Conservation (phyloP, 2,797 vertebrate genomes). For the Sebastes matsubarae region DNA sequence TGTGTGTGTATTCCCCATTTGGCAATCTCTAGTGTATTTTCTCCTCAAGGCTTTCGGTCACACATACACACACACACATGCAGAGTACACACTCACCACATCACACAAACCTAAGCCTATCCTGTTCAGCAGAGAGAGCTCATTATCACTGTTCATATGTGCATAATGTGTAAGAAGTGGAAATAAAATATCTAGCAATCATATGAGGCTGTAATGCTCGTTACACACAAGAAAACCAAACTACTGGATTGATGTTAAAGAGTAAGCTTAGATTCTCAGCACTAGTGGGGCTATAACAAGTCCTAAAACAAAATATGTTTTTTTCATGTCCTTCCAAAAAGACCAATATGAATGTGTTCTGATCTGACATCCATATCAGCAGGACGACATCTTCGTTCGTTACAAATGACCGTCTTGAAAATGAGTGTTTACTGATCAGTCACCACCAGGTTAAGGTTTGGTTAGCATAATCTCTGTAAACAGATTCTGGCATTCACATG, state of each 20-base stretch:
- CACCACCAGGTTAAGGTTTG: background rate
- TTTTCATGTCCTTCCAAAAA: background rate
- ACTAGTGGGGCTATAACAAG: background rate
- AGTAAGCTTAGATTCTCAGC: background rate
- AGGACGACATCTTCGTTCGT: background rate
- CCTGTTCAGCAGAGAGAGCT: background rate
- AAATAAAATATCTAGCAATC: background rate
- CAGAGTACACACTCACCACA: background rate
- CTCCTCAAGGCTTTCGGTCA: conserved; percentile 8
- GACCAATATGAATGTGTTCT: background rate
- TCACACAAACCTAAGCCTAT: conserved; percentile 1
- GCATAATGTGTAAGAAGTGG: conserved; percentile 5
- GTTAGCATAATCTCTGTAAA: background rate
- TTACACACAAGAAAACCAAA: background rate
- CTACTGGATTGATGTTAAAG: background rate
- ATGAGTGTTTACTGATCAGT: background rate
- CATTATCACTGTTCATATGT: conserved; percentile 5
- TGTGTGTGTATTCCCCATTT: conserved; percentile 7
- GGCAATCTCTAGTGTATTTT: conserved; percentile 15
- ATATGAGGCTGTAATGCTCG: background rate
- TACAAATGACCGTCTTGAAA: background rate
- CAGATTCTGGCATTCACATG: too few species aligned
- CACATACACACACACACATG: background rate
- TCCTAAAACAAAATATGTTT: background rate
- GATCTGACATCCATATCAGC: background rate